Base-by-base conservation (phyloP, 1,140 invertebrate species). In the Brachionus asplanchnoidis region DNA sequence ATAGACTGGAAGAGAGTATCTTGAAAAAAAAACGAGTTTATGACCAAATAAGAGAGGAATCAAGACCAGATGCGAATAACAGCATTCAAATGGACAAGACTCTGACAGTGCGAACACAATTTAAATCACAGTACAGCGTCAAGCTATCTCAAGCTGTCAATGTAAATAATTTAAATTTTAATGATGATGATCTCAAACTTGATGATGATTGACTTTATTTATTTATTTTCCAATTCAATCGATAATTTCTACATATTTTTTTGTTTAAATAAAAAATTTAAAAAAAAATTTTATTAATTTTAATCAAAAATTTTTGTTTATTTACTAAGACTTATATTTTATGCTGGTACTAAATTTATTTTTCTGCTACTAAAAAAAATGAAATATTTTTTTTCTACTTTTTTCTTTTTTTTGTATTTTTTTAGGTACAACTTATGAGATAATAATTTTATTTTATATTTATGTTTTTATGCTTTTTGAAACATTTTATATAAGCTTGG, bases 111-210 rank as follows among this genome's bases (percentile, higher is more conserved):
- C 32, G n/a, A 17, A 17, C 36, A 0, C 70, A 75, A 75, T 17
- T 4, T 8, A 75, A 44, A 42, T 75, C 70, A 17, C 40, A 75
- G 40, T 42, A 17, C 9, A 75, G 17, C 12, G 26, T 7, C 36
- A 75, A 75, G 44, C 20, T 75, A 17, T 75, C 70, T 17, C 70
- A 75, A 44, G 11, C 70, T 44, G 20, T 44, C 14, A 44, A 44
- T 75, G 40, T 75, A 32, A 40, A 32, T 42, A 75, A 44, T 44
- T 75, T 75, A 46, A 75, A 75, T 75, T 75, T 75, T 42, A 44
- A 75, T 75, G 70, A 75, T 44, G 70, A 75, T 44, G 70, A 75
- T 46, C 40, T 75, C 14, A 75, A 75, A 42, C 44, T 75, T 8
- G 70, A 75, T 44, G 66, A 68, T 68, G 17, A 56, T 8, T 36